Base-by-base conservation (phyloP, 2,113 vertebrate genomes). In the Cacatua alba region DNA sequence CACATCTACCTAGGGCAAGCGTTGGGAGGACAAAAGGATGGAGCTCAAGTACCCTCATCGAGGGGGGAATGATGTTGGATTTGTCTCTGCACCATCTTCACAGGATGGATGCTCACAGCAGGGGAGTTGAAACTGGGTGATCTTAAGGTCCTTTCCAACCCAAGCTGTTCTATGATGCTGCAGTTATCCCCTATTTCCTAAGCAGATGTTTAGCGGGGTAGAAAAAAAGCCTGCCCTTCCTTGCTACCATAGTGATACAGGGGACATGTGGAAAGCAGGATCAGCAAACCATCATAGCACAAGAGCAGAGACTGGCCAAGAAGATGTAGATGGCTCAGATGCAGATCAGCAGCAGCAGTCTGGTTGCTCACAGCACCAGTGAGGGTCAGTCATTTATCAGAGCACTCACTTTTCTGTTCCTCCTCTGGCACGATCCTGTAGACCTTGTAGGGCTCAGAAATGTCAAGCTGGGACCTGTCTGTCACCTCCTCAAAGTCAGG, bases 401-500 rank as follows among this genome's bases (percentile, higher is more conserved):
- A 31, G 17, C 67, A 98, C 98, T 98, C 97, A 99, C 99, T 96
- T 92, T 99, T 99, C 94, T 99, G 99, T 81, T 99, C 99, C 44
- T 99, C 99, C 93, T 99, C 99, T 0, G 99, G 99, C 53, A 99
- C 99, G 1, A 99, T 99, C 88, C 99, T 98, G 44, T 99, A 99
- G 74, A 99, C 99, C 97, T 99, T 99, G 95, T 99, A 99, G 2
- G 99, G 99, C 91, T 99, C 99, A 0, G 99, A 99, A 82, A 99
- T 99, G 98, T 99, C 99, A 91, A 99, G 97, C 96, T 99, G 99
- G 44, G 99, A 99, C 85, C 99, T 98, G 19, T 99, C 99, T 0
- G 99, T 99, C 93, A 99, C 99, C 98, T 99, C 99, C 98, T 99
- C 99, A 55, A 99, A 99, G 95, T 99, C 99, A 0, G 99, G 99